phyloP scores from a whole-genome alignment of 2,888 invertebrate genomes.

The Loripinus fragilis region DNA sequence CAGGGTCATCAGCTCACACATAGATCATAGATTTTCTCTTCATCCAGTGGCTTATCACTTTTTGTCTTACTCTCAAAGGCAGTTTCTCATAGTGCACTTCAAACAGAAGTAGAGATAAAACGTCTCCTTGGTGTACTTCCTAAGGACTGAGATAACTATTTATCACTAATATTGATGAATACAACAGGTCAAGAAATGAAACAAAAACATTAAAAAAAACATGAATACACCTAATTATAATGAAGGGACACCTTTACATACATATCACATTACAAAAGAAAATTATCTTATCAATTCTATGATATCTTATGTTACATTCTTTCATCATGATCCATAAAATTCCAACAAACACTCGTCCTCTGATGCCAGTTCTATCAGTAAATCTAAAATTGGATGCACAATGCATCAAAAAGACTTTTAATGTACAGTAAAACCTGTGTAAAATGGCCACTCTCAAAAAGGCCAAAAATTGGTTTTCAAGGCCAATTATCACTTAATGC shows the following conservation, averaged over 20 bases:
- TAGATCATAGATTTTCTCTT: too few relatives aligned
- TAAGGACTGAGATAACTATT: constrained; percentile 7
- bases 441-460: too few relatives aligned
- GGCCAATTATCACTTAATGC: too few relatives aligned
- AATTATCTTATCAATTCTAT: not conserved
- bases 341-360: not conserved
- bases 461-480: too few relatives aligned
- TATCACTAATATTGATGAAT: constrained; percentile 17
- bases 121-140: not conserved
- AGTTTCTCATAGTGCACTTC: too few relatives aligned
- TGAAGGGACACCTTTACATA: constrained; percentile 12
- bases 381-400: too few relatives aligned
- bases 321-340: not conserved
- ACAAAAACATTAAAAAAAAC: constrained; percentile 20
- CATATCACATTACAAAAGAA: not conserved
- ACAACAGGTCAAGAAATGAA: constrained; percentile 7
- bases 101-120: not conserved
- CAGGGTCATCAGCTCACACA: too few relatives aligned
- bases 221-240: constrained; percentile 18
- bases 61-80: too few relatives aligned
- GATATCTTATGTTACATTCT: constrained; percentile 5
- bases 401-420: too few relatives aligned
- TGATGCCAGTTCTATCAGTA: too few relatives aligned
- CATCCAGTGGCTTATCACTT: too few relatives aligned
- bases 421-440: too few relatives aligned